Percentiles rank a stretch among this genome's conserved stretches.
These are phyloP conservation scores for Megathymus violae DNA, from an alignment of 1,140 invertebrate genomes.

Conservation along the genomic window DNA sequence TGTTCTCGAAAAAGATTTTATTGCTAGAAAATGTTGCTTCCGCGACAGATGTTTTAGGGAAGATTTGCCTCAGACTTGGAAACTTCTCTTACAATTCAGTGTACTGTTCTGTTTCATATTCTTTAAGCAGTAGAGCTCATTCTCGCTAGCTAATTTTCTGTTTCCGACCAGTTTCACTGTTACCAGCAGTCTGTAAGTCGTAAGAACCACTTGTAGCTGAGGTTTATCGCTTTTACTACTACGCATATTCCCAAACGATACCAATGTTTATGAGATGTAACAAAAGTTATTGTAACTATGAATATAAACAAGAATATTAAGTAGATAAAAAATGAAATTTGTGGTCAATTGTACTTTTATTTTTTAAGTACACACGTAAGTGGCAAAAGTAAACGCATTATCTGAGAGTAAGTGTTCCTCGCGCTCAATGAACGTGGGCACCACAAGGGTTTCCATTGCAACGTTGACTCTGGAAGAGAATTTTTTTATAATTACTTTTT, in stretches of 20 bases:
- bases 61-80: conserved; percentile 60
- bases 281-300: neutral
- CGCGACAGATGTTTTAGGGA: conserved; percentile 69
- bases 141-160: conserved; percentile 40
- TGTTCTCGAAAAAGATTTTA: conserved; percentile 76
- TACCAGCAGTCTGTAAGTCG: conserved; percentile 23
- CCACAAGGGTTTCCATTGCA: too few relatives aligned
- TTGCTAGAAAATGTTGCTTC: conserved; percentile 63
- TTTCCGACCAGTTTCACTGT: conserved; percentile 23
- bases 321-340: too few relatives aligned
- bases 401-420: too few relatives aligned
- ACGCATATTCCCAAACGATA: conserved; percentile 99
- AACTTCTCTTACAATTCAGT: conserved; percentile 61
- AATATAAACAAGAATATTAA: neutral
- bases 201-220: conserved; percentile 24
- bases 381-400: too few relatives aligned
- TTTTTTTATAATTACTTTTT: too few relatives aligned
- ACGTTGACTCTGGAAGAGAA: too few relatives aligned
- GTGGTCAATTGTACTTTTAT: too few relatives aligned
- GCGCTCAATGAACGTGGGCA: too few relatives aligned
- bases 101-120: conserved; percentile 46
- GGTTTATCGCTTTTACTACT: conserved; percentile 68
- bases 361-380: too few relatives aligned
- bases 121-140: conserved; percentile 37
- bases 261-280: conserved; percentile 82